Conservation (phyloP, 2,113 vertebrate genomes). For the Pandion haliaetus region DNA sequence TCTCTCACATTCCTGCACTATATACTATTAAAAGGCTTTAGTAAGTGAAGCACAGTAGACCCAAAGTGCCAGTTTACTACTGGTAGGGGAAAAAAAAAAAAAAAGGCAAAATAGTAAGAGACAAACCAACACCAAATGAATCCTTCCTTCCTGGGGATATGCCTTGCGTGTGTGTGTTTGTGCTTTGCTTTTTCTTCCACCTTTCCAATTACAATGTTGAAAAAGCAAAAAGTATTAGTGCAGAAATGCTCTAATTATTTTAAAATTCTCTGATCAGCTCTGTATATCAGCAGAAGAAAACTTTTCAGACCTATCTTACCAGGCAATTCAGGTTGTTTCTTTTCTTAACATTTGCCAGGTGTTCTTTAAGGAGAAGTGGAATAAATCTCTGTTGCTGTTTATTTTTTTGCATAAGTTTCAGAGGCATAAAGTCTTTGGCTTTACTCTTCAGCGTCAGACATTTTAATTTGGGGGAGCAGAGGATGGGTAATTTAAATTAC, state of each 20-base stretch:
- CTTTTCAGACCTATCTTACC: not conserved
- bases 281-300: not conserved
- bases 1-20: not conserved
- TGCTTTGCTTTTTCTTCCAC: not conserved
- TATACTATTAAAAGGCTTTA: slow-evolving; percentile 26
- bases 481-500: slow-evolving; percentile 3
- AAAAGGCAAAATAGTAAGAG: not conserved
- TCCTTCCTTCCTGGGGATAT: not conserved
- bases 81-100: not conserved
- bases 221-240: not conserved
- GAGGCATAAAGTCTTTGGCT: not conserved
- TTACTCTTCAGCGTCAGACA: not conserved
- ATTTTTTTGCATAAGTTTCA: not conserved
- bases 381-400: not conserved
- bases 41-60: slow-evolving; percentile 6
- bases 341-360: not conserved
- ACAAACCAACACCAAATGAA: slow-evolving; percentile 19
- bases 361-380: not conserved
- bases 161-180: not conserved
- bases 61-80: not conserved
- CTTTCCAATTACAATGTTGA: not conserved
- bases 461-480: not conserved
- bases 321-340: not conserved
- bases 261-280: not conserved
- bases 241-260: not conserved